Conservation (phyloP, 2,113 vertebrate species). For the Osmerus eperlanus region DNA sequence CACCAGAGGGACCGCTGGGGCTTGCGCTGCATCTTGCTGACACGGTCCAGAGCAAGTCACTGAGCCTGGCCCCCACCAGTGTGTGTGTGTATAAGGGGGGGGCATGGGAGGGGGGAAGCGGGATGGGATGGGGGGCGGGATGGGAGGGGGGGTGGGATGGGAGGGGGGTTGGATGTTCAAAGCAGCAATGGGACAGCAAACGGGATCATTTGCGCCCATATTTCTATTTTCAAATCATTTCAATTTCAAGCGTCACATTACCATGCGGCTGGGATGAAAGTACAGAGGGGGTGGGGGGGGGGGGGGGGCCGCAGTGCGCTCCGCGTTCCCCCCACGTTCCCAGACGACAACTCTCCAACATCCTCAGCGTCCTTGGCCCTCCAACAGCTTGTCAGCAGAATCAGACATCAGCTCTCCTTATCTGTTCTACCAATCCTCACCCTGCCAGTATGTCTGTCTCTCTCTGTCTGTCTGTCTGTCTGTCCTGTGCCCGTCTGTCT, state of each 20-base stretch:
- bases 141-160: neutral
- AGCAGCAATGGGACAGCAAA: conserved; percentile 57
- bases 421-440: neutral
- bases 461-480: too few species aligned
- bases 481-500: conserved; percentile 4
- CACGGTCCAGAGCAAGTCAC: neutral
- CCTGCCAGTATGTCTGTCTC: neutral
- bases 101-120: neutral
- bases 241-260: conserved; percentile 69
- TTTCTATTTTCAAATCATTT: conserved; percentile 71
- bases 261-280: conserved; percentile 60
- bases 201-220: conserved; percentile 62
- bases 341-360: neutral
- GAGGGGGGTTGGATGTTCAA: conserved; percentile 42
- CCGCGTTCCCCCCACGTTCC: neutral
- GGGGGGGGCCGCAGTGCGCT: neutral
- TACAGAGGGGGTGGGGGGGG: conserved; percentile 10
- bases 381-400: conserved; percentile 5
- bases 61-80: neutral
- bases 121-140: neutral
- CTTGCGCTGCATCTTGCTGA: neutral
- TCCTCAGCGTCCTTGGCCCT: neutral
- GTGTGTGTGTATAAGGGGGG: neutral
- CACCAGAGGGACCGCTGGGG: neutral
- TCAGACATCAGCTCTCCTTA: neutral